Base-by-base conservation (phyloP, 2,797 vertebrate species). In the Alfaro cultratus region DNA sequence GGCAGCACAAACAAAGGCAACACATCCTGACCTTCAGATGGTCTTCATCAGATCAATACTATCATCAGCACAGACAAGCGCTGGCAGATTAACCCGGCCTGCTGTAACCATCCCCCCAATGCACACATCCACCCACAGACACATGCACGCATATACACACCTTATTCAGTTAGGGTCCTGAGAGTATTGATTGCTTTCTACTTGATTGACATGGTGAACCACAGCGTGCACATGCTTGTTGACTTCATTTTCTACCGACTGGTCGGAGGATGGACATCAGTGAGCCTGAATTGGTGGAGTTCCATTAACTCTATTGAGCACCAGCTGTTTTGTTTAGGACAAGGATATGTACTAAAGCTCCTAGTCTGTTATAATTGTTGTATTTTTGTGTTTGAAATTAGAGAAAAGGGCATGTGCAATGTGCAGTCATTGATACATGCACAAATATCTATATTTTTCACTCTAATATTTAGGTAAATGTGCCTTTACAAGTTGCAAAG, bases 31-130 rank as follows among this genome's bases (percentile, higher is more conserved):
- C 94, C 94, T 95, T 95, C 91, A 93, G 29, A 90, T 92, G 92
- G 92, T 95, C 93, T 93, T 93, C 90, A 88, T 70, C 84, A 87
- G 91, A 95, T 95, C 94, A 92, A 95, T 95, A 94, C 89, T 90
- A 90, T 91, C 93, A 94, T 95, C 92, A 90, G 82, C n/a, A 26
- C 91, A 86, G 93, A 92, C 90, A 83, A 91, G 87, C 84, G n/a
- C 88, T 88, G 87, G 88, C 88, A 92, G 93, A 94, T 95, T 93
- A 94, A 94, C 86, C 87, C 84, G 84, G 92, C 60, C 86, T 80
- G 77, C 74, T 83, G 36, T 77, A 81, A 85, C 84, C 80, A 83
- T 75, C 80, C 82, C 79, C 76, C 70, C 80, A 71, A 83, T 21
- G 41, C 84, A 68, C 13, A 51, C 77, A 57, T 47, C 2, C 67